Conservation (phyloP, 1,140 invertebrate genomes). For the Rhagoletis pomonella region DNA sequence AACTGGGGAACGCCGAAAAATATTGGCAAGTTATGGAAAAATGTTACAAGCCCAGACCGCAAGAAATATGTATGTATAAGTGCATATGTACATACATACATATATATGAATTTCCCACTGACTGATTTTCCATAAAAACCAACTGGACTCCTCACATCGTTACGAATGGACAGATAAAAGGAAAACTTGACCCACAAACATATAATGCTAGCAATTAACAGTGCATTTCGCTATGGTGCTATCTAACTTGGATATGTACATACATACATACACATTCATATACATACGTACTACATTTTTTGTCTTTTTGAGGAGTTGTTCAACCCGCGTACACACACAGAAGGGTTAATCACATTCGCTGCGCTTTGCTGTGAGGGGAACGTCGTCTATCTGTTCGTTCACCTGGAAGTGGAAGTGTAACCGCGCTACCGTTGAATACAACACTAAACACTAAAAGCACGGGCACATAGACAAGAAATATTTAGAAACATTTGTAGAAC, state of each 20-base stretch:
- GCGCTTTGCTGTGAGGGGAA: conserved; percentile 5
- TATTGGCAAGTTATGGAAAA: background rate
- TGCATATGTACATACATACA: background rate
- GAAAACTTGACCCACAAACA: conserved; percentile 29
- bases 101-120: background rate
- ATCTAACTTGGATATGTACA: background rate
- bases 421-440: conserved; percentile 7
- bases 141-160: background rate
- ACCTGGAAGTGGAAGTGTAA: background rate
- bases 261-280: background rate
- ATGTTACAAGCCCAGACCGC: background rate
- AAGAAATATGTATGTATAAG: too few species aligned
- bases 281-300: too few species aligned
- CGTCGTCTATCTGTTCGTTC: background rate
- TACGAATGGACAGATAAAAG: background rate
- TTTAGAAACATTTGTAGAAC: background rate
- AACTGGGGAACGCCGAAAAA: background rate
- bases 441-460: too few species aligned
- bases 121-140: conserved; percentile 16
- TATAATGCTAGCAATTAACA: conserved; percentile 44
- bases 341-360: conserved; percentile 57
- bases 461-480: background rate
- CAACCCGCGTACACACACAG: background rate
- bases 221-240: background rate
- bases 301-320: background rate